Percentiles rank a stretch among this genome's conserved stretches.
phyloP scores from a whole-genome alignment of 2,888 invertebrate genomes.

The Erebia ligea region DNA sequence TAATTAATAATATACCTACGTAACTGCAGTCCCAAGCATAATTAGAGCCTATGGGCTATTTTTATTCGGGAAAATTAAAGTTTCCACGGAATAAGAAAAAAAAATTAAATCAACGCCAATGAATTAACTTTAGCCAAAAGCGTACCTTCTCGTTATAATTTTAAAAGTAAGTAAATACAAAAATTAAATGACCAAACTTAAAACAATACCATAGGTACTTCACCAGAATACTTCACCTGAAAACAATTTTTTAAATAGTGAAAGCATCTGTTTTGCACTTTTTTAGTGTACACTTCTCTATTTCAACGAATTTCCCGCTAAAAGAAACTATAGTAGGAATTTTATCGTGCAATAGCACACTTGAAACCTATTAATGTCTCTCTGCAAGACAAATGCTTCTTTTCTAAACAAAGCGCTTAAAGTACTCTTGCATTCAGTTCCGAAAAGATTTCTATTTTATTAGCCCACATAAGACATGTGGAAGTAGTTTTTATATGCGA shows the following conservation, averaged over 20 bases:
- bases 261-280: conserved; percentile 10
- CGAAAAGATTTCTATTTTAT: conserved; percentile 26
- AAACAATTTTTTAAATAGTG: not conserved
- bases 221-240: not conserved
- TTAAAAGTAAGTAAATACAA: not conserved
- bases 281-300: conserved; percentile 16
- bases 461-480: not conserved
- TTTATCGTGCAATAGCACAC: conserved; percentile 35
- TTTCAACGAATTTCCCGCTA: conserved; percentile 18
- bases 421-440: conserved; percentile 25
- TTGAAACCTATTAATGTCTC: conserved; percentile 42
- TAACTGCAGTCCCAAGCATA: no score
- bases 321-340: conserved; percentile 29
- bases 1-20: no score
- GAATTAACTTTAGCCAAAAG: no score
- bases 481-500: not conserved
- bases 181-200: not conserved
- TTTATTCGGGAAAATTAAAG: no score
- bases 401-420: conserved; percentile 37
- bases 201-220: not conserved
- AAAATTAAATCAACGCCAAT: no score
- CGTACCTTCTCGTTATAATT: no score
- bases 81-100: no score
- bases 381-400: conserved; percentile 39
- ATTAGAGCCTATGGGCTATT: no score